These are phyloP conservation scores for Drosophila teissieri DNA, from an alignment of 1,140 invertebrate species.

Conservation along the genomic window DNA sequence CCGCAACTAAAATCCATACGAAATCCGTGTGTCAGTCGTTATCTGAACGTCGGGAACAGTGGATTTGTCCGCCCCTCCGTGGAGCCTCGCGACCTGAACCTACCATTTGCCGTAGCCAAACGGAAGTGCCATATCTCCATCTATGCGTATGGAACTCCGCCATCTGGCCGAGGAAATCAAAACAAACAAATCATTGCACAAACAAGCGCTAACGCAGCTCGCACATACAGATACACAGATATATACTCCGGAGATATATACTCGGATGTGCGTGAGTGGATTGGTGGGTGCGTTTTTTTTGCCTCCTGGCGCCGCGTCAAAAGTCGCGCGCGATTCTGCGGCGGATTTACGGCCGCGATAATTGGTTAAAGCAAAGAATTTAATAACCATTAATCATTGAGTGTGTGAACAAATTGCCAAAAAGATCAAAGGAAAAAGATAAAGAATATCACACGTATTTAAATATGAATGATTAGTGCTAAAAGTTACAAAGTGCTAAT, in stretches of 20 bases:
- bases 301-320: constrained; percentile 26
- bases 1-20: constrained; percentile 48
- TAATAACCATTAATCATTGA: constrained; percentile 1
- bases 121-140: not conserved
- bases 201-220: constrained; percentile 13
- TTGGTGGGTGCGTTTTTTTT: constrained; percentile 38
- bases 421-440: not conserved
- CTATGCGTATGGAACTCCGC: not conserved
- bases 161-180: constrained; percentile 36
- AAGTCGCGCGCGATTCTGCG: constrained; percentile 20
- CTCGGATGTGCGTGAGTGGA: constrained; percentile 33
- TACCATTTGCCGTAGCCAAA: not conserved
- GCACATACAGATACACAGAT: constrained; percentile 7
- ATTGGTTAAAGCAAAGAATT: constrained; percentile 11
- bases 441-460: not conserved
- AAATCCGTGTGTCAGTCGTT: constrained; percentile 68
- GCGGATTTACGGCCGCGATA: constrained; percentile 10
- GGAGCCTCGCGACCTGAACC: constrained; percentile 3
- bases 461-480: not conserved
- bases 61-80: constrained; percentile 16
- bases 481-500: not conserved
- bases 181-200: constrained; percentile 48
- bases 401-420: constrained; percentile 1
- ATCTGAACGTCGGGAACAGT: constrained; percentile 73
- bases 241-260: constrained; percentile 20